Evolutionary conservation across 2,888 invertebrate genomes (phyloP), one percentile per base, ranked within the genome.

Genomic region (Silvanus unidentatus): DNA sequence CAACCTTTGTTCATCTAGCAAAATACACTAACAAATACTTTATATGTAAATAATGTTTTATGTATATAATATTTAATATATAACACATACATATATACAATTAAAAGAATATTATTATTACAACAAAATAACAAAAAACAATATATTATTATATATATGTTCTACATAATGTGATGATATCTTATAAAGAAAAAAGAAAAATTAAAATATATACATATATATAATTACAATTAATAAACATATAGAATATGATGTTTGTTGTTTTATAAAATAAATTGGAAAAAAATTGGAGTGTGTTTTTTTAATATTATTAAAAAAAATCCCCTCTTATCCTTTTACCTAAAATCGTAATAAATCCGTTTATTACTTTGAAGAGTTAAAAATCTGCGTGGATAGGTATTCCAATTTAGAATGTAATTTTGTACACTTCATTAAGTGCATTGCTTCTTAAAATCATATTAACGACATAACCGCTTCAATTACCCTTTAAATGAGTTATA

Each of bases 231-330:
- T 22, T 22, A 22, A 22, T 22, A 32, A 32, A 32, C 12, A 22
- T 32, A 37, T 37, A 37, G 16, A 15, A 37, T n/a, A 32, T 32
- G 12, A 9, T 37, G 37, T 37, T 37, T 37, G 37, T 16, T 37
- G 37, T 37, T 37, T 37, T 37, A 37, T 37, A 37, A 32, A 37
- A 15, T 15, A 37, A 37, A 37, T 37, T 22, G 22, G 22, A 22
- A 22, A 22, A 22, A 22, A 22, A 22, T 22, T 22, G 8, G 8
- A 5, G 8, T 22, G 22, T 22, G 22, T 8, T 22, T 22, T 22
- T 22, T 22, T n/a, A n/a, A n/a, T n/a, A n/a, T n/a, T n/a, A n/a
- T n/a, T n/a, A n/a, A n/a, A n/a, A n/a, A n/a, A n/a, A n/a, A n/a
- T n/a, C n/a, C n/a, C n/a, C n/a, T n/a, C n/a, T n/a, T n/a, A n/a